Conservation (phyloP, 1,140 invertebrate genomes). For the Drosophila nigromelanica region DNA sequence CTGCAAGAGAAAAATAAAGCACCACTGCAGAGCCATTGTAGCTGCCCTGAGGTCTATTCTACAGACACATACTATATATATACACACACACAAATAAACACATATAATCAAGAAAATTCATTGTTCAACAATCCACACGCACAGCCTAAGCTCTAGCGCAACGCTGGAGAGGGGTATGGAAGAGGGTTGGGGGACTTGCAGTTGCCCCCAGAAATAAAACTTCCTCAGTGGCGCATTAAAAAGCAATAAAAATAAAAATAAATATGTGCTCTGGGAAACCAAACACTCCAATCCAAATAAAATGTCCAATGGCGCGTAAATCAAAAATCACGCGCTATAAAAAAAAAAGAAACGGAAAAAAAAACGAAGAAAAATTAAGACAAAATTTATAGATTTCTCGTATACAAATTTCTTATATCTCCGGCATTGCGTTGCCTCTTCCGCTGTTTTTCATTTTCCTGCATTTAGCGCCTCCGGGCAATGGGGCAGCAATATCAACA, state of each 20-base stretch:
- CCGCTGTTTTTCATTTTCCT: conserved; percentile 58
- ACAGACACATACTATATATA: conserved; percentile 4
- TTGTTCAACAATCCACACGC: conserved; percentile 66
- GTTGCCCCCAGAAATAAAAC: conserved; percentile 61
- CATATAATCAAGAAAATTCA: conserved; percentile 71
- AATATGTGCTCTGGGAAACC: conserved; percentile 72
- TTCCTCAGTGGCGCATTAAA: conserved; percentile 79
- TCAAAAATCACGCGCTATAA: conserved; percentile 75
- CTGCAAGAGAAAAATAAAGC: conserved; percentile 46
- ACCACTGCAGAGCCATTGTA: conserved; percentile 45
- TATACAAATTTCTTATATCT: conserved; percentile 42
- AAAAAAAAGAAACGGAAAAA: conserved; percentile 45
- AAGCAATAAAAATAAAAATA: conserved; percentile 82
- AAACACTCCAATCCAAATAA: conserved; percentile 70
- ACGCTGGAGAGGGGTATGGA: neutral
- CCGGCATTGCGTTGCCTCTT: conserved; percentile 13
- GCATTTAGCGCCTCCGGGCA: conserved; percentile 71
- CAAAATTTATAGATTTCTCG: conserved; percentile 63
- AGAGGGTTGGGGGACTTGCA: conserved; percentile 46
- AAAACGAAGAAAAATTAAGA: conserved; percentile 44
- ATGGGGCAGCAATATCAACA: conserved; percentile 25
- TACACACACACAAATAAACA: conserved; percentile 16
- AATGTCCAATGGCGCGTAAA: conserved; percentile 76
- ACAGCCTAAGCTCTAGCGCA: conserved; percentile 20
- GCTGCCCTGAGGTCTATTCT: neutral